Base-by-base conservation (phyloP, 1,140 invertebrate species). In the Psix sp. region DNA sequence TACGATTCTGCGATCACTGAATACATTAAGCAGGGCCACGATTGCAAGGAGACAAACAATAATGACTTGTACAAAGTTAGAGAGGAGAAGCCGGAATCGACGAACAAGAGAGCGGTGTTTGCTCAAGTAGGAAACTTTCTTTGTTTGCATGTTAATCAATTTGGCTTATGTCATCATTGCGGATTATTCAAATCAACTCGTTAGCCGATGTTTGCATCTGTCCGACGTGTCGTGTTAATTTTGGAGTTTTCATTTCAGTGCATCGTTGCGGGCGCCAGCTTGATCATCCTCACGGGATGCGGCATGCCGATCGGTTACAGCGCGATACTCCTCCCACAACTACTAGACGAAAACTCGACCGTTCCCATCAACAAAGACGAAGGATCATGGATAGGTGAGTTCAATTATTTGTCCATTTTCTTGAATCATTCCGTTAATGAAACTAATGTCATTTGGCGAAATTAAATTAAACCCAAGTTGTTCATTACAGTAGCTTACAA, bases 231-330 rank as follows among this genome's bases (percentile, higher is more conserved):
- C n/a, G 26, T 29, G 33, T 6, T 43, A 17, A 17, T 18, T 48
- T 48, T 35, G 40, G 10, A 0, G 51, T 21, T 43, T 29, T 33
- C 3, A 16, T 57, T 81, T 13, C 79, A 93, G 92, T 90, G 90
- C 75, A 74, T 93, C 16, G 89, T 93, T 59, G 91, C 92, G 42
- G 89, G 90, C 52, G 91, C 91, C 0, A 90, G 92, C 18, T 85
- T 93, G 14, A 79, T 93, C 31, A 81, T 92, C 43, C 88, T 91
- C 1, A 90, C 90, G 3, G 90, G 89, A 15, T 91, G 89, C 39
- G 92, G 92, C 1, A 92, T 93, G 87, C 92, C 92, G 5, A 93
- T 92, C 65, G 91, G 91, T 35, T 92, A 90, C 82, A 92, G 91
- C 5, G 90, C 91, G 0, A 88, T 92, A n/a, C 80, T 92, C 6